phyloP scores from a whole-genome alignment of 2,888 invertebrate genomes.

The Diogma glabrata region DNA sequence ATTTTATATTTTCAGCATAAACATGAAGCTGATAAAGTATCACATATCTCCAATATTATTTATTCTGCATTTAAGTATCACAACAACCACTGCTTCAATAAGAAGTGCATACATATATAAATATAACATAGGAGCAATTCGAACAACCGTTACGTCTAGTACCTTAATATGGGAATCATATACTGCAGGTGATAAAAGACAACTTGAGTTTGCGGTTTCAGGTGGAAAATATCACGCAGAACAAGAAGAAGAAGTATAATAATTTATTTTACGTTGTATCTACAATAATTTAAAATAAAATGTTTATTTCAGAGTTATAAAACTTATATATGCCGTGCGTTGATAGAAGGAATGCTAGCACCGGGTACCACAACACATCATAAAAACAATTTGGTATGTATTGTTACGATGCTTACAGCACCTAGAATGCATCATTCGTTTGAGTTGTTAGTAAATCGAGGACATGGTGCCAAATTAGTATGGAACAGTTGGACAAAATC shows the following conservation, averaged over 20 bases:
- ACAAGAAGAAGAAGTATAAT: slow-evolving; percentile 25
- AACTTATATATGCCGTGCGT: slow-evolving; percentile 64
- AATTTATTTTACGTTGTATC: background rate
- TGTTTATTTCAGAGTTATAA: too few relatives aligned
- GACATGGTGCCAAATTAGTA: slow-evolving; percentile 59
- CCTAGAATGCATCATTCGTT: slow-evolving; percentile 47
- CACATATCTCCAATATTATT: slow-evolving; percentile 3
- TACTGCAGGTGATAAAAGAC: slow-evolving; percentile 35
- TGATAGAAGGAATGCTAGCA: slow-evolving; percentile 59
- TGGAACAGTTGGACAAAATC: slow-evolving; percentile 71
- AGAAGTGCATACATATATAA: slow-evolving; percentile 7
- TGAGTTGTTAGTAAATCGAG: slow-evolving; percentile 66
- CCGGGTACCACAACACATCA: slow-evolving; percentile 44
- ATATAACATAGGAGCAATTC: slow-evolving; percentile 21
- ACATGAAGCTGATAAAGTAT: background rate
- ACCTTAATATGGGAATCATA: slow-evolving; percentile 63
- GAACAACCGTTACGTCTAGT: slow-evolving; percentile 67
- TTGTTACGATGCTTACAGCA: slow-evolving; percentile 47
- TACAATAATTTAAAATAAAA: background rate
- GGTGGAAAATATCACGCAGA: slow-evolving; percentile 42
- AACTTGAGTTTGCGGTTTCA: slow-evolving; percentile 52
- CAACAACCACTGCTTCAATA: background rate
- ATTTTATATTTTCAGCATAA: too few relatives aligned
- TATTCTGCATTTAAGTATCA: background rate
- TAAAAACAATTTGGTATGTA: slow-evolving; percentile 51